A percentile compares a stretch with the other conserved stretches of the same genome.
Evolutionary conservation across 1,140 invertebrate genomes (phyloP).

Genomic region (Zaprionus ornatus): DNA sequence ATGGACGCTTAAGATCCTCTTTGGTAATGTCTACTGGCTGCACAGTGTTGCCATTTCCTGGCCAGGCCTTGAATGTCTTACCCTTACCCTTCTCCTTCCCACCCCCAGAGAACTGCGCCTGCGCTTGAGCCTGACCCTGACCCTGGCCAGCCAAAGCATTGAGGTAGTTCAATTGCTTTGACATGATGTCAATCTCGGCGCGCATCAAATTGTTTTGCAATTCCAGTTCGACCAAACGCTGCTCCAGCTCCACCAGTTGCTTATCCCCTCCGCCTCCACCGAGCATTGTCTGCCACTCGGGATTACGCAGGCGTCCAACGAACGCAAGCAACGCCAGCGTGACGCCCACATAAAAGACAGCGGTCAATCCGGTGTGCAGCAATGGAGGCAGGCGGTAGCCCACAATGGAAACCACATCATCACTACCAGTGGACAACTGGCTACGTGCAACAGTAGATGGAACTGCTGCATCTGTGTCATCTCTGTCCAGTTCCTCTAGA

Average conservation of each 20-base stretch:
- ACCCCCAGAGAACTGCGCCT: background rate
- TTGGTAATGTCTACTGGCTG: conserved; percentile 63
- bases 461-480: background rate
- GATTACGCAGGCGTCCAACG: conserved; percentile 65
- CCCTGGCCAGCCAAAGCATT: conserved; percentile 18
- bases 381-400: conserved; percentile 30
- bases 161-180: conserved; percentile 73
- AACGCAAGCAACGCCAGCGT: conserved; percentile 64
- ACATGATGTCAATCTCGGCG: conserved; percentile 76
- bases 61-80: conserved; percentile 67
- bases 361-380: conserved; percentile 57
- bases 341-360: conserved; percentile 67
- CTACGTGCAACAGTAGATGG: background rate
- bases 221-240: conserved; percentile 68
- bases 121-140: conserved; percentile 6
- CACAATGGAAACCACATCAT: background rate
- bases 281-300: conserved; percentile 61
- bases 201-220: conserved; percentile 77
- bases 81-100: conserved; percentile 13
- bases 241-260: conserved; percentile 50
- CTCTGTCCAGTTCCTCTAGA: background rate
- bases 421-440: background rate
- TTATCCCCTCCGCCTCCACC: conserved; percentile 26
- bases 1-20: conserved; percentile 59
- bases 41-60: conserved; percentile 55